phyloP scores from a whole-genome alignment of 2,113 vertebrate genomes.

The Poeciliopsis occidentalis region DNA sequence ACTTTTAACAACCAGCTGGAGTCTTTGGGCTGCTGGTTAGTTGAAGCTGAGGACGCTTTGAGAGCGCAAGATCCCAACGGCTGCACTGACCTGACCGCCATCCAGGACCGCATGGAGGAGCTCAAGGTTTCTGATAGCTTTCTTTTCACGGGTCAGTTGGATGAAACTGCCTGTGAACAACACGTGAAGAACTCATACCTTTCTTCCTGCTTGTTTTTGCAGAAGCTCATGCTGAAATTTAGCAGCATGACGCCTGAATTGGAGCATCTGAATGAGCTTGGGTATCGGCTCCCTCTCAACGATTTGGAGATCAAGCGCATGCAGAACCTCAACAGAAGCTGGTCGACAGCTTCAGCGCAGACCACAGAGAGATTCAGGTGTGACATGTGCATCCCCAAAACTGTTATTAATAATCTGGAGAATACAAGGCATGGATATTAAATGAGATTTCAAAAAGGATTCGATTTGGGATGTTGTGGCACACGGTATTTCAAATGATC shows the following conservation, averaged over 20 bases:
- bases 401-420: neutral
- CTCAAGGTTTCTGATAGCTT: slow-evolving; percentile 83
- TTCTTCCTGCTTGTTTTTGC: slow-evolving; percentile 6
- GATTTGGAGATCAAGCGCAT: slow-evolving; percentile 95
- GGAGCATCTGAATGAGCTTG: slow-evolving; percentile 93
- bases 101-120: slow-evolving; percentile 91
- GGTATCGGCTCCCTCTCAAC: slow-evolving; percentile 91
- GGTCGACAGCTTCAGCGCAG: slow-evolving; percentile 88
- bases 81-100: slow-evolving; percentile 84
- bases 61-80: slow-evolving; percentile 87
- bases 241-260: slow-evolving; percentile 91
- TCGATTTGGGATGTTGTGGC: no score
- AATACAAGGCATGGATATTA: no score
- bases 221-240: slow-evolving; percentile 95
- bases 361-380: slow-evolving; percentile 97
- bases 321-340: slow-evolving; percentile 92
- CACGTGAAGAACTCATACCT: neutral
- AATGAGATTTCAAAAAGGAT: no score
- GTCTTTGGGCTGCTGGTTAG: slow-evolving; percentile 83
- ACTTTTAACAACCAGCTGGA: slow-evolving; percentile 86
- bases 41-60: slow-evolving; percentile 86
- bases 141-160: neutral
- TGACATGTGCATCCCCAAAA: no score
- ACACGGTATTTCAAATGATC: neutral
- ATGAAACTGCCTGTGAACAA: neutral